Conservation (phyloP, 30 jellyfish, hydroid and myxozoan genomes). For the Aurelia aurita complex sp. Pacific region DNA sequence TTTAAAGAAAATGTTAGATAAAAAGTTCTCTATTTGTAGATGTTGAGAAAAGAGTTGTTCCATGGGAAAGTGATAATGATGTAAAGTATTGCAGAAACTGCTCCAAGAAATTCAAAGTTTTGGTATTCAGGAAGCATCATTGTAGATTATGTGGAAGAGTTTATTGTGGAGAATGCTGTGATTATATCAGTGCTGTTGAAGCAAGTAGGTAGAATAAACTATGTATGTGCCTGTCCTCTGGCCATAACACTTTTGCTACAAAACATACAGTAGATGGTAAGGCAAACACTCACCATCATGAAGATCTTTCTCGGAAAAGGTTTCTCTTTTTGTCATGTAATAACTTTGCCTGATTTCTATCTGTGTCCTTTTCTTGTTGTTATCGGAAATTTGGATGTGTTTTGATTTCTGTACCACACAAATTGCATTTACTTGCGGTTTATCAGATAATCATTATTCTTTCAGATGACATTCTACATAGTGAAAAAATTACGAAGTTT, state of each 20-base stretch:
- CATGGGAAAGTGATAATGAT: constrained; percentile 92
- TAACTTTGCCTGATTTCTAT: too few species aligned
- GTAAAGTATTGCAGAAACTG: constrained; percentile 86
- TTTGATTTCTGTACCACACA: too few species aligned
- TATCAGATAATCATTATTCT: not conserved
- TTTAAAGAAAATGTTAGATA: not conserved
- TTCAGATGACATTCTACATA: constrained; percentile 61
- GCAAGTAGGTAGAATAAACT: constrained; percentile 62
- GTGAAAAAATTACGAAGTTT: not conserved
- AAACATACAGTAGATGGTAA: too few species aligned
- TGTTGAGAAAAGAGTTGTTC: constrained; percentile 87
- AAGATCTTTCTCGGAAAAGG: too few species aligned
- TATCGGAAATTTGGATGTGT: too few species aligned
- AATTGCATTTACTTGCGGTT: too few species aligned
- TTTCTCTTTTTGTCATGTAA: too few species aligned
- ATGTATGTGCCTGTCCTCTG: too few species aligned
- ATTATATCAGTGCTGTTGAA: constrained; percentile 39
- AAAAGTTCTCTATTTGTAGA: constrained; percentile 31
- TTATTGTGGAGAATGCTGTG: constrained; percentile 79
- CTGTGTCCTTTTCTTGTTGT: too few species aligned
- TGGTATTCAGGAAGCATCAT: constrained; percentile 77
- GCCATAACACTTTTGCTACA: too few species aligned
- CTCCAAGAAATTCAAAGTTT: constrained; percentile 70
- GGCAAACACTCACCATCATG: too few species aligned
- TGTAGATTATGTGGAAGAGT: constrained; percentile 97